Conservation (phyloP, 2,113 vertebrate genomes). For the Taxidea taxus region DNA sequence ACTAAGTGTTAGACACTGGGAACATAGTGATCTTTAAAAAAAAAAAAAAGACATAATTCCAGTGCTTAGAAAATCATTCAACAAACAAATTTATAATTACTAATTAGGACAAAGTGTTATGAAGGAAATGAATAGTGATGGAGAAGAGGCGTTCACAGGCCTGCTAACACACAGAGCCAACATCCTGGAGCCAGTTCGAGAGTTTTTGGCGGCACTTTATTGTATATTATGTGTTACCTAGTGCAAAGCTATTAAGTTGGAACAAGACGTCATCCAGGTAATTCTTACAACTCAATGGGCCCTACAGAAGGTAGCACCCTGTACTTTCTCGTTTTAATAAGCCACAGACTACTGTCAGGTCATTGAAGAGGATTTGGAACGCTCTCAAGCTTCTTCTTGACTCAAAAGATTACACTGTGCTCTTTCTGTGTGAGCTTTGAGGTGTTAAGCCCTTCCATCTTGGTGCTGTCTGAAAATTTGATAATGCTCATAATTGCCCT, state of each 20-base stretch:
- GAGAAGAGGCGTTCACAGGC: not conserved
- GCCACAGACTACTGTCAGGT: not conserved
- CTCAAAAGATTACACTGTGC: conserved; percentile 28
- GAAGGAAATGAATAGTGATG: not conserved
- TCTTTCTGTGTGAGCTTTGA: conserved; percentile 18
- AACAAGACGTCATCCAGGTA: conserved; percentile 18
- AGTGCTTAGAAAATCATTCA: not conserved
- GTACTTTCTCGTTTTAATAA: conserved; percentile 15
- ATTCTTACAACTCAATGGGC: conserved; percentile 35
- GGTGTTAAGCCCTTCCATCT: conserved; percentile 37
- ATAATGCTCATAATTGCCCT: conserved; percentile 55
- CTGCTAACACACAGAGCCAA: not conserved
- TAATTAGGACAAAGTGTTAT: not conserved
- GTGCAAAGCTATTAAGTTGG: not conserved
- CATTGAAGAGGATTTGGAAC: conserved; percentile 52
- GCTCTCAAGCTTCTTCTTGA: conserved; percentile 41
- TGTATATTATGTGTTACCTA: not conserved
- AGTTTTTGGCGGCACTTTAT: not conserved
- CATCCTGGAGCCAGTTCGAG: not conserved
- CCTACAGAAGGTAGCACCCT: not conserved
- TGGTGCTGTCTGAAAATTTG: conserved; percentile 2
- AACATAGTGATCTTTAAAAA: not conserved
- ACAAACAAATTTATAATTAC: not conserved
- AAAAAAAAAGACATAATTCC: not conserved
- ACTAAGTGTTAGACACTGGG: not conserved